Evolutionary conservation across 2,797 vertebrate species (phyloP).

Genomic region (Enteromius afrohamiltoni): DNA sequence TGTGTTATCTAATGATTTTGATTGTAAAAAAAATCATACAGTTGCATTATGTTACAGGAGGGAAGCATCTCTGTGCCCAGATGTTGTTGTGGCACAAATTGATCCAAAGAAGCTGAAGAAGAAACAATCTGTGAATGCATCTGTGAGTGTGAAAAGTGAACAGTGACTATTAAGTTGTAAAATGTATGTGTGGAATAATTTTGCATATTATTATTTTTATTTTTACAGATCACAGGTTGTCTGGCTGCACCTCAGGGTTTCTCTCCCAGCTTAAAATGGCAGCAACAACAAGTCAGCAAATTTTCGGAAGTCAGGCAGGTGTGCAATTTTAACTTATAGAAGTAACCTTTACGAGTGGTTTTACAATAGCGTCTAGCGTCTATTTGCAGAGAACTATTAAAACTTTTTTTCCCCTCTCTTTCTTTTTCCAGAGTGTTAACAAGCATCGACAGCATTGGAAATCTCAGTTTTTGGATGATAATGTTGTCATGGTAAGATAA

Average conservation of each 20-base stretch:
- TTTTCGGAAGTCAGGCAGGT: slow-evolving; percentile 94
- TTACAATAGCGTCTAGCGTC: background rate
- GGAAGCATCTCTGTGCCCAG: slow-evolving; percentile 92
- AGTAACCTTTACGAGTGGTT: background rate
- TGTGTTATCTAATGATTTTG: background rate
- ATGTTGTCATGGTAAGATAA: slow-evolving; percentile 90
- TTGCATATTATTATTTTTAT: background rate
- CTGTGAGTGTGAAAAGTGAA: slow-evolving; percentile 79
- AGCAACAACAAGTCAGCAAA: slow-evolving; percentile 88
- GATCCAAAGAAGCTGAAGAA: slow-evolving; percentile 94
- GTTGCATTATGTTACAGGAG: slow-evolving; percentile 73
- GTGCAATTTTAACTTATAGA: slow-evolving; percentile 36
- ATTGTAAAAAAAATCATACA: background rate
- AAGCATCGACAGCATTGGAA: slow-evolving; percentile 91
- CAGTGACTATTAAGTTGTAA: too few species aligned
- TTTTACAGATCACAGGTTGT: slow-evolving; percentile 84
- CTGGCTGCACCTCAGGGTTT: slow-evolving; percentile 91
- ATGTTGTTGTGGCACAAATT: slow-evolving; percentile 95
- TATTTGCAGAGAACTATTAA: background rate
- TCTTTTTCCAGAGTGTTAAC: slow-evolving; percentile 82
- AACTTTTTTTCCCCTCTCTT: background rate
- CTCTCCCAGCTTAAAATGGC: slow-evolving; percentile 90
- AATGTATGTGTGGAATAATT: background rate
- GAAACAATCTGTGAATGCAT: slow-evolving; percentile 87
- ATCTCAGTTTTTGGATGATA: slow-evolving; percentile 88